Evolutionary conservation across 2,797 vertebrate genomes (phyloP).

Genomic region (Hemitrygon akajei): DNA sequence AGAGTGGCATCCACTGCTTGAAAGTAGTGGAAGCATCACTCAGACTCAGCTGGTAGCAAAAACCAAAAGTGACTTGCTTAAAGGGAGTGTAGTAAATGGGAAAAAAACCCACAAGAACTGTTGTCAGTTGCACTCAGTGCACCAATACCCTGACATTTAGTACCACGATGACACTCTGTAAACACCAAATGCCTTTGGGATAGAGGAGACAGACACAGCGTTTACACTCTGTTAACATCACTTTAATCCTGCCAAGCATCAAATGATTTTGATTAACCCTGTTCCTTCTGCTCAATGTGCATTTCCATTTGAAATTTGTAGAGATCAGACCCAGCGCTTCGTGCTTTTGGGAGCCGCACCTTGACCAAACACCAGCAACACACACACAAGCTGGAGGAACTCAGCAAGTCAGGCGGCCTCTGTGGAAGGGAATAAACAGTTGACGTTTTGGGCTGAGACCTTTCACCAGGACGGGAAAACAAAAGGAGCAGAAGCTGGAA

Average conservation of each 20-base stretch:
- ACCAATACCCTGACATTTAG: neutral
- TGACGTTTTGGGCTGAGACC: no score
- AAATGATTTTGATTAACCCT: neutral
- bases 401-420: no score
- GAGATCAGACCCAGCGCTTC: neutral
- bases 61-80: neutral
- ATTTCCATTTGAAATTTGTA: neutral
- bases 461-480: no score
- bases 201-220: neutral
- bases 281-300: neutral
- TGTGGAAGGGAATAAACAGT: no score
- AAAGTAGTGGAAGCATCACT: no score
- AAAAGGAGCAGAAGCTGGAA: no score
- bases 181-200: conserved; percentile 12
- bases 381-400: no score
- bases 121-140: neutral
- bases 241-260: neutral
- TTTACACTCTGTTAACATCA: conserved; percentile 17
- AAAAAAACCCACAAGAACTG: no score
- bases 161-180: neutral
- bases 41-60: neutral
- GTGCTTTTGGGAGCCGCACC: neutral
- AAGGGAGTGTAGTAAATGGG: neutral
- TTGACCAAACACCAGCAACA: no score
- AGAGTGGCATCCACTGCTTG: no score